Conservation (phyloP, 2,888 invertebrate species). For the Ferdinandea cuprea region DNA sequence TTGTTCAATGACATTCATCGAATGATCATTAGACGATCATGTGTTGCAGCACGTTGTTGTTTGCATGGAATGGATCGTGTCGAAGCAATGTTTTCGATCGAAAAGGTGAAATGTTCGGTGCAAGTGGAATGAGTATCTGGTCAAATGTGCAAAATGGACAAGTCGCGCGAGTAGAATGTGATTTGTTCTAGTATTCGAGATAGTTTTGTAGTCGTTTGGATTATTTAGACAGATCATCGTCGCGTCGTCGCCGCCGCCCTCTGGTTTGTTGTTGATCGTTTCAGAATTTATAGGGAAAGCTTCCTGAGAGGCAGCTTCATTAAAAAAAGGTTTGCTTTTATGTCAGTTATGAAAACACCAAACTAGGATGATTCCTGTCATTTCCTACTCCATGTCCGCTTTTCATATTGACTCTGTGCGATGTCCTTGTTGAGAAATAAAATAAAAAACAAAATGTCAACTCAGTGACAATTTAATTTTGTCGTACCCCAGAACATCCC, state of each 20-base stretch:
- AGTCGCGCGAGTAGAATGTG: not conserved
- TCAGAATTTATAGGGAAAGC: not conserved
- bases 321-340: too few relatives aligned
- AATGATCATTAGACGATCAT: constrained; percentile 53
- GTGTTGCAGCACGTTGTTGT: constrained; percentile 27
- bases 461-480: constrained; percentile 26
- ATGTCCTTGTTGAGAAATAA: not conserved
- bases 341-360: too few relatives aligned
- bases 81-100: constrained; percentile 36
- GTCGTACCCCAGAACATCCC: constrained; percentile 1
- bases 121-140: constrained; percentile 42
- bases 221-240: constrained; percentile 30
- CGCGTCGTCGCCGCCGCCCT: not conserved
- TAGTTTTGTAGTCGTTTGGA: constrained; percentile 19
- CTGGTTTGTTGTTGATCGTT: not conserved
- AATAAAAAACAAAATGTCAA: constrained; percentile 2
- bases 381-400: constrained; percentile 9
- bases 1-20: constrained; percentile 76
- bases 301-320: too few relatives aligned
- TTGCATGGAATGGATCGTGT: constrained; percentile 39
- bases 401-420: not conserved
- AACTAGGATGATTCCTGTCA: not conserved
- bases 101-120: constrained; percentile 35
- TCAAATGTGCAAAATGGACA: constrained; percentile 40
- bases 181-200: constrained; percentile 38